phyloP scores from a whole-genome alignment of 2,888 invertebrate species.

The Callinectes sapidus region DNA sequence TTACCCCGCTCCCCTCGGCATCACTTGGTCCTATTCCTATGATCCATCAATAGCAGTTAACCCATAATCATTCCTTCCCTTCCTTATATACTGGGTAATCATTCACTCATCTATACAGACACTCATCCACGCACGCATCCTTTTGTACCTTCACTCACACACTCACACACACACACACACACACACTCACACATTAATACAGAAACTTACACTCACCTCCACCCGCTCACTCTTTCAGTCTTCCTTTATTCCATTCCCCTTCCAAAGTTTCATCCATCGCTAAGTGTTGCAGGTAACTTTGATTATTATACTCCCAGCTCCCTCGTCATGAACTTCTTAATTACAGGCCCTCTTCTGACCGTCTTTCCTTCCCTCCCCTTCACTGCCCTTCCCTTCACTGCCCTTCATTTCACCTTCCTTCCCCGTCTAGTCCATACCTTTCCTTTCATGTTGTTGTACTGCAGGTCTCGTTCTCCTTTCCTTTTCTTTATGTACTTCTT shows the following conservation, averaged over 20 bases:
- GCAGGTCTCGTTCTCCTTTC: background rate
- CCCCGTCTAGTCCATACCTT: background rate
- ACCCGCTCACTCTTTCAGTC: background rate
- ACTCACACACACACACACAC: conserved; percentile 32
- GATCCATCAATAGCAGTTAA: background rate
- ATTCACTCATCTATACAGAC: background rate
- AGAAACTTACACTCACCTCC: background rate
- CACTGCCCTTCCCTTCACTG: background rate
- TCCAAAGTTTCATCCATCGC: background rate
- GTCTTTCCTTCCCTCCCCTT: background rate
- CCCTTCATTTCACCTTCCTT: background rate
- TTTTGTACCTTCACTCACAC: background rate
- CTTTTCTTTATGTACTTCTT: background rate
- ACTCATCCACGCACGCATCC: background rate
- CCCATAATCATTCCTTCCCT: background rate
- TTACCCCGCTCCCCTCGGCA: background rate
- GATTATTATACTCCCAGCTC: background rate
- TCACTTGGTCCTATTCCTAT: background rate
- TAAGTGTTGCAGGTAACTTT: background rate
- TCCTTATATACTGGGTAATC: background rate
- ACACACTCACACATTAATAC: conserved; percentile 4
- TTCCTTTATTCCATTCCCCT: background rate
- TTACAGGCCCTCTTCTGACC: background rate
- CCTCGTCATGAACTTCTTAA: background rate
- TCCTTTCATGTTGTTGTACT: background rate